A percentile compares a stretch with the other conserved stretches of the same genome.
Evolutionary conservation across 2,797 vertebrate species (phyloP).

Genomic region (Gambelia wislizenii): DNA sequence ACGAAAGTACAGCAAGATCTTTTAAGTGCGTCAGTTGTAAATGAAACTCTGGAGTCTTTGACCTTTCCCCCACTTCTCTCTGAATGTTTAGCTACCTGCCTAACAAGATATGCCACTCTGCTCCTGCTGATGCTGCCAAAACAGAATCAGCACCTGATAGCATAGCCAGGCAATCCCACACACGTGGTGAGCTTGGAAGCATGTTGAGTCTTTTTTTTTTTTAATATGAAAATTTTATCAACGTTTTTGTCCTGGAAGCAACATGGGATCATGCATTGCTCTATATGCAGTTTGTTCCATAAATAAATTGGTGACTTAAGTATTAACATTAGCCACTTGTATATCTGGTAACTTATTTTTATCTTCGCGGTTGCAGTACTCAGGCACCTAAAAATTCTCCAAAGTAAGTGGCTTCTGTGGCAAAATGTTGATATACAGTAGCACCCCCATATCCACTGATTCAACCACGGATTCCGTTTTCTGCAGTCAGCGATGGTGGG

Average conservation of each 20-base stretch:
- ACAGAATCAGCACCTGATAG: constrained; percentile 17
- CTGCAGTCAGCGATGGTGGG: too few relatives aligned
- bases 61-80: constrained; percentile 35
- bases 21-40: background rate
- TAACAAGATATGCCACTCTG: constrained; percentile 31
- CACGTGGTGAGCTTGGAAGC: background rate
- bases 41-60: constrained; percentile 36
- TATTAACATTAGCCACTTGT: background rate
- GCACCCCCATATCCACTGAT: too few relatives aligned
- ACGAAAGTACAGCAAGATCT: constrained; percentile 5
- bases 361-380: background rate
- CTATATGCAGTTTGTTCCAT: background rate
- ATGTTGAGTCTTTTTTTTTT: background rate
- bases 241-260: background rate
- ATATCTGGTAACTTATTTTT: background rate
- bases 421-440: background rate
- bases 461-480: too few relatives aligned
- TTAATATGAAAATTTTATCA: background rate
- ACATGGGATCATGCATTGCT: background rate
- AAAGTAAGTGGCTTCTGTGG: background rate
- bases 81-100: constrained; percentile 20
- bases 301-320: background rate
- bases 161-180: background rate
- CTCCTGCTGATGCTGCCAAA: constrained; percentile 37
- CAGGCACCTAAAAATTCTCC: background rate